Base-by-base conservation (phyloP, 2,888 invertebrate species). In the Acanthopleura granulata region DNA sequence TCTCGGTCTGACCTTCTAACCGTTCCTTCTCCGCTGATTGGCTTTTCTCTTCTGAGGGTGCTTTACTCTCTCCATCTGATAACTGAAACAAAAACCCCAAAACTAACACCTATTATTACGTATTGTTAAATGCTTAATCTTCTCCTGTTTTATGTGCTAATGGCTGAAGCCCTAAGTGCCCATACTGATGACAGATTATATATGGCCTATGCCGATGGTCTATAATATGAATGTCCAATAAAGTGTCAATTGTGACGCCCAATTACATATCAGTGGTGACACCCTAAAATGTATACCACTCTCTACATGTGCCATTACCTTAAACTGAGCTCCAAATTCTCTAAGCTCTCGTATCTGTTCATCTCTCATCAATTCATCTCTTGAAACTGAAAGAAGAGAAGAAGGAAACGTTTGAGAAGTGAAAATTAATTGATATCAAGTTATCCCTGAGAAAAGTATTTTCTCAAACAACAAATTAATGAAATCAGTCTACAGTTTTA, bases 291-390 rank as follows among this genome's bases (percentile, higher is more conserved):
- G 40, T 40, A 9, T n/a, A n/a, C n/a, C n/a, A n/a, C n/a, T n/a
- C n/a, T n/a, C n/a, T n/a, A n/a, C n/a, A n/a, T n/a, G n/a, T n/a
- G 40, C 40, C 22, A 79, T 76, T 78, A 85, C 84, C 80, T 84
- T 84, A 76, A 85, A 84, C 66, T 82, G 79, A 70, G 72, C 74
- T 74, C 82, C 80, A 79, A 85, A 85, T 72, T 81, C 80, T 78
- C 81, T 84, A 71, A 85, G 79, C 75, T 82, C 84, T 78, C 78
- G 22, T 22, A 66, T 66, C 29, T 27, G 66, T 22, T 66, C 66
- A 66, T 66, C 66, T 66, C 78, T 6, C 29, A 27, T 66, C 25
- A 66, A 27, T 1, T 66, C 66, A 25, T 66, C 66, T 27, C 66
- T 66, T 27, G 66, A 22, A 27, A 16, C 66, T 66, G 29, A 27